Evolutionary conservation across 2,888 invertebrate species (phyloP).

Genomic region (Acrobeloides nanus): DNA sequence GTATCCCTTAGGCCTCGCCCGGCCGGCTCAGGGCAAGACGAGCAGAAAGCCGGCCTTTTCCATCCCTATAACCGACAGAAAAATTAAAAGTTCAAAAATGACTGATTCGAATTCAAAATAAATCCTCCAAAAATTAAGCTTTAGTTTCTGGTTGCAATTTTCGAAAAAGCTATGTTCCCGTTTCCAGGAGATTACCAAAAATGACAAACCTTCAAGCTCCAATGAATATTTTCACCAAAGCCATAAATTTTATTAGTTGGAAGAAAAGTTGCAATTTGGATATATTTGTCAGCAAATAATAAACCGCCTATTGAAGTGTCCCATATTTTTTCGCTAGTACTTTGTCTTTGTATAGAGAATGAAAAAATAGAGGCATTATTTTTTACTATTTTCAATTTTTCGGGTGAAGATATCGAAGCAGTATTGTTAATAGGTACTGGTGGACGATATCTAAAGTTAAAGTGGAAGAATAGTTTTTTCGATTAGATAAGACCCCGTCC

Average conservation of each 20-base stretch:
- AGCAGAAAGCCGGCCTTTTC: no score
- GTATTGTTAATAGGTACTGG: conserved; percentile 25
- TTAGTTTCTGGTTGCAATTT: no score
- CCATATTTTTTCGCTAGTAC: conserved; percentile 29
- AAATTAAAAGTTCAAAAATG: no score
- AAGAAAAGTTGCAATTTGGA: conserved; percentile 46
- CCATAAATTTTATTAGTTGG: conserved; percentile 48
- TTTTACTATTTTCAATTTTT: conserved; percentile 21
- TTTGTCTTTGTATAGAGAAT: conserved; percentile 30
- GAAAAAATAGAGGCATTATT: conserved; percentile 27
- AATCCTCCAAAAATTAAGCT: no score
- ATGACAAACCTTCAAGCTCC: conserved; percentile 34
- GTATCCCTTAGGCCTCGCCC: no score
- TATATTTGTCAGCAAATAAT: conserved; percentile 46
- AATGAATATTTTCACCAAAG: conserved; percentile 50
- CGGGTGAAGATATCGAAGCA: conserved; percentile 20
- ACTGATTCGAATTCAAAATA: no score
- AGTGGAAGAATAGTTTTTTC: no score
- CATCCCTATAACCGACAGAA: no score
- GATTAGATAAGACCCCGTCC: no score
- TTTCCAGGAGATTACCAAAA: no score
- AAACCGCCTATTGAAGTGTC: conserved; percentile 47
- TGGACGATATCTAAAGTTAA: conserved; percentile 33
- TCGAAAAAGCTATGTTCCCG: no score
- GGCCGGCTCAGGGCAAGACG: no score